A percentile compares a stretch with the other conserved stretches of the same genome.
Conservation (phyloP, 2,113 vertebrate genomes). For the Grallaria varia region DNA sequence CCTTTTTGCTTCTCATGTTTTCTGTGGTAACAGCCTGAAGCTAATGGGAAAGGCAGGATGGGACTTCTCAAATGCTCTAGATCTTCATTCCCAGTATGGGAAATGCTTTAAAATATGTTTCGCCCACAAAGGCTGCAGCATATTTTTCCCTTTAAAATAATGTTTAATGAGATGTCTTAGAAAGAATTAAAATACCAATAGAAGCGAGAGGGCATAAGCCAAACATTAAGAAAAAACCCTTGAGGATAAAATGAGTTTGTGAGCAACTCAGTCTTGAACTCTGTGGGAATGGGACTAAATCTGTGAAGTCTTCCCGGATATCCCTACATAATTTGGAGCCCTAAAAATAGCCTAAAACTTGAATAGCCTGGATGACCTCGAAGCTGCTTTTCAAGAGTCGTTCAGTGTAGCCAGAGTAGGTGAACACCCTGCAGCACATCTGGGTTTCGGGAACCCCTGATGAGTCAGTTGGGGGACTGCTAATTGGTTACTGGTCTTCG, state of each 20-base stretch:
- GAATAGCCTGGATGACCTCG: not conserved
- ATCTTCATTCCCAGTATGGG: not conserved
- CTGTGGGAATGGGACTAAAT: slow-evolving; percentile 45
- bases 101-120: not conserved
- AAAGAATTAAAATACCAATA: slow-evolving; percentile 17
- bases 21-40: not conserved
- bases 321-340: not conserved
- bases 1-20: not conserved
- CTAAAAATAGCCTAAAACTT: slow-evolving; percentile 36
- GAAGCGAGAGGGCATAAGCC: slow-evolving; percentile 21
- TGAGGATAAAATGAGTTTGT: slow-evolving; percentile 19
- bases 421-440: slow-evolving; percentile 5
- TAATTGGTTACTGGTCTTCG: not conserved
- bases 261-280: slow-evolving; percentile 30
- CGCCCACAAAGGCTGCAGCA: not conserved
- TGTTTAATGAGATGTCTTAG: not conserved
- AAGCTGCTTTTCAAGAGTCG: not conserved
- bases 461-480: not conserved
- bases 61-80: not conserved
- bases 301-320: slow-evolving; percentile 50
- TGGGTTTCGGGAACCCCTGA: not conserved
- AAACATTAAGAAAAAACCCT: slow-evolving; percentile 14
- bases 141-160: slow-evolving; percentile 9
- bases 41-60: not conserved
- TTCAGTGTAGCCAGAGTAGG: not conserved